These are phyloP conservation scores for Lindbergichthys nudifrons DNA, from an alignment of 2,797 vertebrate species.

Conservation along the genomic window DNA sequence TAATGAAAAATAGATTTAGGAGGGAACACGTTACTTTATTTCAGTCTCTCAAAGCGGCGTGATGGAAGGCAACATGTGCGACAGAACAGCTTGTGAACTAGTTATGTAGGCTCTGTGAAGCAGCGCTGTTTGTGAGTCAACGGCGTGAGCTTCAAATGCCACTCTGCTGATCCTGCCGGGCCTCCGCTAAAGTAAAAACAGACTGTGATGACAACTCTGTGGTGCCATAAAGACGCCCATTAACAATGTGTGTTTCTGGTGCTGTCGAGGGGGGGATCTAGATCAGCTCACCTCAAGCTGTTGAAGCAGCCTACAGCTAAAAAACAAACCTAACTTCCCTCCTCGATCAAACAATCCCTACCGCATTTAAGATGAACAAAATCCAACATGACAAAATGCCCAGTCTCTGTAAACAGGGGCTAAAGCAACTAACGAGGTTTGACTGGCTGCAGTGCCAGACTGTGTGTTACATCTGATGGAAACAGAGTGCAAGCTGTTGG, in stretches of 20 bases:
- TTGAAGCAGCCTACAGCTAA: constrained; percentile 51
- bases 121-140: constrained; percentile 79
- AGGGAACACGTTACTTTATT: constrained; percentile 66
- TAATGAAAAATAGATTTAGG: constrained; percentile 79
- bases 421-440: constrained; percentile 63
- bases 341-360: constrained; percentile 55
- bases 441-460: constrained; percentile 59
- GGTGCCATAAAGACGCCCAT: constrained; percentile 72
- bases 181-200: constrained; percentile 80
- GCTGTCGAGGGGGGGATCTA: constrained; percentile 51
- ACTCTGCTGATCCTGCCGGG: constrained; percentile 73
- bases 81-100: constrained; percentile 81
- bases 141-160: constrained; percentile 79
- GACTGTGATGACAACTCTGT: constrained; percentile 76
- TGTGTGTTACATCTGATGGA: constrained; percentile 63
- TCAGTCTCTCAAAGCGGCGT: constrained; percentile 62
- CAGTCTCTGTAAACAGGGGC: constrained; percentile 63
- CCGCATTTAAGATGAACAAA: constrained; percentile 44
- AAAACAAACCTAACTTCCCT: constrained; percentile 10
- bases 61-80: constrained; percentile 75
- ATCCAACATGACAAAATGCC: constrained; percentile 53
- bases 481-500: constrained; percentile 63
- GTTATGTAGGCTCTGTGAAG: constrained; percentile 79
- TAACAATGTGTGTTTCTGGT: constrained; percentile 74
- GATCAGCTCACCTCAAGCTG: constrained; percentile 67